Conservation (phyloP, 2,888 invertebrate species). For the Baronia brevicornis region DNA sequence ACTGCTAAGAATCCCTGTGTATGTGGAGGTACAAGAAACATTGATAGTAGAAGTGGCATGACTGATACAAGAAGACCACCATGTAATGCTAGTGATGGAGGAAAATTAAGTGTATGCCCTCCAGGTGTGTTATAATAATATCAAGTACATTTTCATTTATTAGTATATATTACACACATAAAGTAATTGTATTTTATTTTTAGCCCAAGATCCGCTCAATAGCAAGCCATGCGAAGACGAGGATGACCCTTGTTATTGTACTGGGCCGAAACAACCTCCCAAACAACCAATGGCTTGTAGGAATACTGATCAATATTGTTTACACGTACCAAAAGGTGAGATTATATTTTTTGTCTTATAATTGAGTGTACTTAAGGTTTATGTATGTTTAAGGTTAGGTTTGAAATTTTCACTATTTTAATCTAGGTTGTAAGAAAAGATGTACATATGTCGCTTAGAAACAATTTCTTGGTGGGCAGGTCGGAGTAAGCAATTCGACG, state of each 20-base stretch:
- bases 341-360: no score
- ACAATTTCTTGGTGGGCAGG: slow-evolving; percentile 64
- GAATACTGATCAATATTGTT: slow-evolving; percentile 60
- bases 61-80: slow-evolving; percentile 25
- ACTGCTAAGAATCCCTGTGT: slow-evolving; percentile 48
- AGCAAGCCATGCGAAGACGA: slow-evolving; percentile 54
- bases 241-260: slow-evolving; percentile 58
- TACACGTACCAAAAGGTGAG: slow-evolving; percentile 67
- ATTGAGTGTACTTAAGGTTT: no score
- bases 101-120: no score
- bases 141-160: neutral
- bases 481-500: slow-evolving; percentile 64
- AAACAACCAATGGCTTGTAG: slow-evolving; percentile 50
- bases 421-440: no score
- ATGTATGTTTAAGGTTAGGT: no score
- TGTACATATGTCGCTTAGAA: slow-evolving; percentile 26
- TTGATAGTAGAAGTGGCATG: slow-evolving; percentile 18
- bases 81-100: slow-evolving; percentile 26
- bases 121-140: slow-evolving; percentile 29
- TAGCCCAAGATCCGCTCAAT: slow-evolving; percentile 46
- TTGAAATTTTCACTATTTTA: no score
- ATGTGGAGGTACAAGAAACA: slow-evolving; percentile 42
- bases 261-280: slow-evolving; percentile 42
- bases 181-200: neutral
- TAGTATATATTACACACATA: neutral